Conservation (phyloP, 2,797 vertebrate genomes). For the Dendrocincla fuliginosa region DNA sequence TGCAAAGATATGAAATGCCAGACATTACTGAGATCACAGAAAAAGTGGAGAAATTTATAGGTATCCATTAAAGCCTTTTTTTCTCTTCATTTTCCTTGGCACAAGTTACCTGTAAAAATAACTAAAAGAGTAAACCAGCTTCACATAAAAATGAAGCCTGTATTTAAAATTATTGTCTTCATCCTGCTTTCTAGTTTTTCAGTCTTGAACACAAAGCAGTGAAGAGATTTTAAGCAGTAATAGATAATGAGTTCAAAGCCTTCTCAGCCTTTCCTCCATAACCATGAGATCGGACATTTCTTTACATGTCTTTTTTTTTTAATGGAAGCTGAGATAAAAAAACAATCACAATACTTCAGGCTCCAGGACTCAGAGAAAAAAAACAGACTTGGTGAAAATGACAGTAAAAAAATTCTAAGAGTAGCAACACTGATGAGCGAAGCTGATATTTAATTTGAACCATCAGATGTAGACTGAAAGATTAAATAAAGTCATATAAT, state of each 20-base stretch:
- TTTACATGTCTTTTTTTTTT: not conserved
- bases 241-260: not conserved
- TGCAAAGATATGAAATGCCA: conserved; percentile 38
- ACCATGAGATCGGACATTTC: not conserved
- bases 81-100: conserved; percentile 33
- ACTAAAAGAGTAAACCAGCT: conserved; percentile 6
- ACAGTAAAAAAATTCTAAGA: not conserved
- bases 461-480: not conserved
- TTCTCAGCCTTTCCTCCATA: not conserved
- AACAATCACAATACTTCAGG: not conserved
- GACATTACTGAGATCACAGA: conserved; percentile 54
- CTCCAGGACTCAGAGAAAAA: not conserved
- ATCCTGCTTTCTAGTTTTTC: conserved; percentile 15
- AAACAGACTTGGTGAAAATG: not conserved
- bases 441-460: not conserved
- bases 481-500: not conserved
- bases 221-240: conserved; percentile 18
- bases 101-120: conserved; percentile 38
- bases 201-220: not conserved
- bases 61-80: conserved; percentile 32
- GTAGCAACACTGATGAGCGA: not conserved
- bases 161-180: not conserved
- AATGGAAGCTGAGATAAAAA: not conserved
- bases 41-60: conserved; percentile 49
- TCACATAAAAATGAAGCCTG: not conserved